These are phyloP conservation scores for Rhabdophis nuchalis DNA, from an alignment of 2,797 vertebrate genomes.

Conservation along the genomic window DNA sequence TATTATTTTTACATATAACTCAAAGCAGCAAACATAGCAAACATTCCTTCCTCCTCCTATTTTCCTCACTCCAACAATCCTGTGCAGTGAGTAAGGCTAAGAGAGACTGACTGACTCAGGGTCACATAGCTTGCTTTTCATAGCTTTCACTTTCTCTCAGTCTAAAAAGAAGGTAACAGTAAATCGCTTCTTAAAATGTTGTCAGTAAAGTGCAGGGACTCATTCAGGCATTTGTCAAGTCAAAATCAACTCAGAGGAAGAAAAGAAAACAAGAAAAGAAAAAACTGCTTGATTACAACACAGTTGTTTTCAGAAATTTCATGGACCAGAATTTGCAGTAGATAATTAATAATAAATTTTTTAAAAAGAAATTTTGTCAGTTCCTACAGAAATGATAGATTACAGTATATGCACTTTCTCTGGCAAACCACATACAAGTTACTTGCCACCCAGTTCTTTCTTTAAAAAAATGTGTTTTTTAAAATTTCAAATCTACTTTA, in stretches of 20 bases:
- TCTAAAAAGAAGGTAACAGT: not conserved
- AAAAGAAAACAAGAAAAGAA: not conserved
- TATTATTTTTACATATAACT: not conserved
- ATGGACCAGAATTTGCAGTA: not conserved
- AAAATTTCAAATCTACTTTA: not conserved
- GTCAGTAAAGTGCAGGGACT: not conserved
- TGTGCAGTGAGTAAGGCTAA: no score
- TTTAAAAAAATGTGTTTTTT: not conserved
- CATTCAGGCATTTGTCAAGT: not conserved
- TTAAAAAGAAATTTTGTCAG: not conserved
- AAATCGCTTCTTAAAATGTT: not conserved
- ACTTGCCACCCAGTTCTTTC: not conserved
- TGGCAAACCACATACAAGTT: not conserved
- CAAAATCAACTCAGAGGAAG: not conserved
- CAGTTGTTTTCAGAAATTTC: not conserved
- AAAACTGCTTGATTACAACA: not conserved
- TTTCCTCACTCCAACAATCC: no score
- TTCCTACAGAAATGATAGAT: not conserved
- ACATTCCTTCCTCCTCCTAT: no score
- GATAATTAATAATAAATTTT: not conserved
- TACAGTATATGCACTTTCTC: not conserved
- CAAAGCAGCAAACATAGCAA: not conserved
- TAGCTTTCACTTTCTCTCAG: not conserved
- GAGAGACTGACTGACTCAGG: no score
- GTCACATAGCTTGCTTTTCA: not conserved